phyloP scores from a whole-genome alignment of 1,140 invertebrate genomes.

The Caenorhabditis tropicalis region DNA sequence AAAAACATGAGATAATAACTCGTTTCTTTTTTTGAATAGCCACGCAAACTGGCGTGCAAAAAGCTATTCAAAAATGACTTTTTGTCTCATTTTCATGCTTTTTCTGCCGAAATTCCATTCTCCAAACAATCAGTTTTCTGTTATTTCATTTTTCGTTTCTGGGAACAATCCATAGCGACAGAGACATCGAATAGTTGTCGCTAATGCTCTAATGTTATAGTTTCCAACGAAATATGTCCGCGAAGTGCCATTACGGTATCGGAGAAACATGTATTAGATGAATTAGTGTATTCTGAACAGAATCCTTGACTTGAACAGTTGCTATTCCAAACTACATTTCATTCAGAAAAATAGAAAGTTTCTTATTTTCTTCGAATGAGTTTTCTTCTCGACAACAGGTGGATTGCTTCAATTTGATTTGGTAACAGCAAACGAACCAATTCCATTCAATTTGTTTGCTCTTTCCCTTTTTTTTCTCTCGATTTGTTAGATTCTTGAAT shows the following conservation, averaged over 20 bases:
- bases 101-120: background rate
- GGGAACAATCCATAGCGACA: no score
- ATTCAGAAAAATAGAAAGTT: background rate
- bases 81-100: background rate
- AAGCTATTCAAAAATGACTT: background rate
- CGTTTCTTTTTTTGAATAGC: background rate
- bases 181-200: no score
- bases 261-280: no score
- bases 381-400: background rate
- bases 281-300: no score
- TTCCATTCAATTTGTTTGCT: background rate
- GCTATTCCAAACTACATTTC: no score
- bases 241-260: no score
- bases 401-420: slow-evolving; percentile 8
- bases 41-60: background rate
- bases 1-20: background rate
- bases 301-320: no score
- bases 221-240: no score
- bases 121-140: background rate
- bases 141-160: no score
- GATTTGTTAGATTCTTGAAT: background rate
- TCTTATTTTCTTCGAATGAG: background rate
- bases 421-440: background rate
- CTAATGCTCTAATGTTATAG: no score
- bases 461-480: background rate